Evolutionary conservation across 2,888 invertebrate species (phyloP).

Genomic region (Plagodis pulveraria): DNA sequence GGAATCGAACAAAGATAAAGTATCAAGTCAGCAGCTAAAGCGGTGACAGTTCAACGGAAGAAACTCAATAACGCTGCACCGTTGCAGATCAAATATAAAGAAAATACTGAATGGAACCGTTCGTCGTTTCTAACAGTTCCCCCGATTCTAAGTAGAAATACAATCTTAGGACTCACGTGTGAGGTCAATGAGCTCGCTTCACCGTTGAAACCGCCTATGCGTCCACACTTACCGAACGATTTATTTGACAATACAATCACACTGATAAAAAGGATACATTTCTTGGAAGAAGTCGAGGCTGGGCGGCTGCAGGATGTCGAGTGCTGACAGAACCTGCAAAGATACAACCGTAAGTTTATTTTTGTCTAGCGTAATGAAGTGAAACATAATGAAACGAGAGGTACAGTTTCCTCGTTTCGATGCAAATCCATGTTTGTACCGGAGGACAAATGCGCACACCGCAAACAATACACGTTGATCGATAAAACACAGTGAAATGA

Average conservation of each 20-base stretch:
- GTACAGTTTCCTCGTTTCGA: constrained; percentile 49
- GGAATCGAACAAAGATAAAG: constrained; percentile 54
- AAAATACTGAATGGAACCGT: constrained; percentile 41
- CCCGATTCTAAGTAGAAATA: constrained; percentile 49
- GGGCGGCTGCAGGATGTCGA: constrained; percentile 99
- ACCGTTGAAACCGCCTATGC: constrained; percentile 52
- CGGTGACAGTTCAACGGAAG: constrained; percentile 50
- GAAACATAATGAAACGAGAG: constrained; percentile 42
- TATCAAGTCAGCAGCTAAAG: constrained; percentile 44
- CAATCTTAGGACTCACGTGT: constrained; percentile 50
- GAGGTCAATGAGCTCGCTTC: constrained; percentile 56
- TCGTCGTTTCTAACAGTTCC: constrained; percentile 45
- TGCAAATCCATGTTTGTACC: constrained; percentile 59
- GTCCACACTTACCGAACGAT: constrained; percentile 44
- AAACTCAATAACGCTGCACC: constrained; percentile 52
- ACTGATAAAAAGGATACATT: constrained; percentile 95
- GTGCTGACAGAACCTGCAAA: constrained; percentile 97
- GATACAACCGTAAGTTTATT: constrained; percentile 40
- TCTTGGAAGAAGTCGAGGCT: constrained; percentile 99
- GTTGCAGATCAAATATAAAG: constrained; percentile 45
- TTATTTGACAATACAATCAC: constrained; percentile 43
- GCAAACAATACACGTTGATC: constrained; percentile 61
- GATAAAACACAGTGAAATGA: constrained; percentile 68
- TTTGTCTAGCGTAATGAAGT: constrained; percentile 30
- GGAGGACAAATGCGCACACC: constrained; percentile 45